Evolutionary conservation across 2,113 vertebrate species (phyloP).

Genomic region (Marmota monax): DNA sequence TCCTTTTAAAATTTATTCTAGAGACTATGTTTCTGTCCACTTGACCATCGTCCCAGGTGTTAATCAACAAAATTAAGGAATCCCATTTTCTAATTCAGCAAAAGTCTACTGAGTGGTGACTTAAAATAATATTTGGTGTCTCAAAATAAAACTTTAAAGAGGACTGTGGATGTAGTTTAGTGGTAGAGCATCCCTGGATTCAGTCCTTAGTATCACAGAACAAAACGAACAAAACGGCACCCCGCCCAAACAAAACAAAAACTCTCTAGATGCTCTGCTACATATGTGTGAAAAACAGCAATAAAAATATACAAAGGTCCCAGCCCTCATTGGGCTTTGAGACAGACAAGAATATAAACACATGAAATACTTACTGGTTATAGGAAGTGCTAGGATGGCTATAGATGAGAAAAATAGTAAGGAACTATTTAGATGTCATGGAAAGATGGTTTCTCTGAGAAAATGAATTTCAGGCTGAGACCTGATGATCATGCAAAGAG

Average conservation of each 20-base stretch:
- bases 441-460: conserved; percentile 23
- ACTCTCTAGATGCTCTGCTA: background rate
- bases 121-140: too few species aligned
- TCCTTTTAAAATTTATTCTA: conserved; percentile 10
- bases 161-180: background rate
- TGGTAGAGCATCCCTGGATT: background rate
- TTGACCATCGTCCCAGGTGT: conserved; percentile 30
- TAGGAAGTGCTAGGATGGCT: conserved; percentile 2
- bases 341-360: background rate
- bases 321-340: background rate
- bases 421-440: conserved; percentile 4
- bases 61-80: background rate
- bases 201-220: background rate
- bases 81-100: conserved; percentile 45
- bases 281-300: background rate
- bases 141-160: background rate
- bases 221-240: background rate
- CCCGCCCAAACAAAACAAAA: background rate
- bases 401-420: conserved; percentile 7
- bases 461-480: conserved; percentile 20
- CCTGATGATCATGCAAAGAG: background rate
- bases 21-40: background rate
- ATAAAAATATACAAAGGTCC: conserved; percentile 1
- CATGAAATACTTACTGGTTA: background rate
- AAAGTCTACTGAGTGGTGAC: background rate